Evolutionary conservation across 1,140 invertebrate species (phyloP).

Genomic region (Caerostris extrusa): DNA sequence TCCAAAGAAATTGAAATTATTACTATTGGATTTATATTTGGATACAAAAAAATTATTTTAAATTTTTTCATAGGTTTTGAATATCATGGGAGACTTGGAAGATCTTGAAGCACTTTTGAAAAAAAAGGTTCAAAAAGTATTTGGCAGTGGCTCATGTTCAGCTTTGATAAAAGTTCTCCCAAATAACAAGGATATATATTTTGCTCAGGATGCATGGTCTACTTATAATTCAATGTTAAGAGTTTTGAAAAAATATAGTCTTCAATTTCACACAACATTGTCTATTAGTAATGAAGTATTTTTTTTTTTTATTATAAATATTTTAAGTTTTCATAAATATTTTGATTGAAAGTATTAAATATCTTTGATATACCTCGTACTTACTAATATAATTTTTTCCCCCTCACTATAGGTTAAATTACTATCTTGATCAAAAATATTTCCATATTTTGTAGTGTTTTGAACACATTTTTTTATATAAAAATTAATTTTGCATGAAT

Average conservation of each 20-base stretch:
- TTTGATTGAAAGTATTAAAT: background rate
- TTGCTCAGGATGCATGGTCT: constrained; percentile 88
- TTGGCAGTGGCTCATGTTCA: constrained; percentile 84
- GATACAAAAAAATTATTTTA: background rate
- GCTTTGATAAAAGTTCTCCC: constrained; percentile 85
- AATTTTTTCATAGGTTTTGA: constrained; percentile 78
- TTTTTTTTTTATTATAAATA: background rate
- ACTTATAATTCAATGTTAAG: constrained; percentile 93
- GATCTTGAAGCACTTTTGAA: constrained; percentile 85
- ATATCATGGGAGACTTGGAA: constrained; percentile 88
- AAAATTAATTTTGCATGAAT: too few species aligned
- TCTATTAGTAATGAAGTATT: constrained; percentile 1
- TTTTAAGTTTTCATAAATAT: background rate
- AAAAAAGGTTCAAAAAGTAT: constrained; percentile 78
- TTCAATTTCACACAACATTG: constrained; percentile 79
- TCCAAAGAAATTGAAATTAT: background rate
- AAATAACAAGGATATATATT: constrained; percentile 83
- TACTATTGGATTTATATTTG: background rate
- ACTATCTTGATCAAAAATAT: background rate
- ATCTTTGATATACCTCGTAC: background rate
- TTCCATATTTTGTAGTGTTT: background rate
- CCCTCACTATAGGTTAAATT: background rate
- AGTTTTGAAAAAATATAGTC: constrained; percentile 91
- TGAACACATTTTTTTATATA: too few species aligned
- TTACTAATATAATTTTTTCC: background rate